Conservation (phyloP, 2,797 vertebrate genomes). For the Macroramphosus scolopax region DNA sequence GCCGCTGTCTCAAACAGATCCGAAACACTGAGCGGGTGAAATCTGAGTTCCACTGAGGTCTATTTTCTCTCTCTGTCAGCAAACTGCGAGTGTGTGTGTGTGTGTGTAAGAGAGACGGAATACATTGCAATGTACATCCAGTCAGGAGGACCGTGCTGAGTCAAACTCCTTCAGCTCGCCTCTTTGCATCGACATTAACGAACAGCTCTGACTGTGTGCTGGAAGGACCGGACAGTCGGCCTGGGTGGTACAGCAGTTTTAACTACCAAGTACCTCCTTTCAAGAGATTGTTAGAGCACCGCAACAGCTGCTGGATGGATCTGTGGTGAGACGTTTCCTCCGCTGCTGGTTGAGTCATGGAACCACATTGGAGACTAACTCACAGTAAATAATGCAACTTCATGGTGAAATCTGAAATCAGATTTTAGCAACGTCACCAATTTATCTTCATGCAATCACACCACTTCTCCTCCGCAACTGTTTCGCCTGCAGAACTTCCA, state of each 20-base stretch:
- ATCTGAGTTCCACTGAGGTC: slow-evolving; percentile 67
- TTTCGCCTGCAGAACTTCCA: too few species aligned
- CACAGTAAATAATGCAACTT: too few species aligned
- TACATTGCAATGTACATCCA: slow-evolving; percentile 25
- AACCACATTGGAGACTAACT: too few species aligned
- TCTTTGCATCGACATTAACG: slow-evolving; percentile 15
- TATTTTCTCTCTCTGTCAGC: slow-evolving; percentile 61
- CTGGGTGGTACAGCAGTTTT: too few species aligned
- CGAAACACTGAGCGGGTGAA: slow-evolving; percentile 74
- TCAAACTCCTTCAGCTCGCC: slow-evolving; percentile 26
- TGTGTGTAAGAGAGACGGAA: slow-evolving; percentile 6
- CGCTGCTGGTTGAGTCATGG: too few species aligned
- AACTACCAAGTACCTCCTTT: too few species aligned
- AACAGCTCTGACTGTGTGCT: not conserved
- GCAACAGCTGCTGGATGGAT: too few species aligned
- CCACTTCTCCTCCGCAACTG: not conserved
- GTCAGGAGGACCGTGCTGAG: slow-evolving; percentile 30
- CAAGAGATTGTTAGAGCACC: too few species aligned
- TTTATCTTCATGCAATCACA: not conserved
- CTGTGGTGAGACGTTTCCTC: too few species aligned
- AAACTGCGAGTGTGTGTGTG: slow-evolving; percentile 20
- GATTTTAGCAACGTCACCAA: not conserved
- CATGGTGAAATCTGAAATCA: too few species aligned
- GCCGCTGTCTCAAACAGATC: slow-evolving; percentile 38
- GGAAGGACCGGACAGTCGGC: not conserved